Evolutionary conservation across 1,140 invertebrate genomes (phyloP), one percentile per base, ranked within the genome.

Genomic region (Tetramorium parvispinum): DNA sequence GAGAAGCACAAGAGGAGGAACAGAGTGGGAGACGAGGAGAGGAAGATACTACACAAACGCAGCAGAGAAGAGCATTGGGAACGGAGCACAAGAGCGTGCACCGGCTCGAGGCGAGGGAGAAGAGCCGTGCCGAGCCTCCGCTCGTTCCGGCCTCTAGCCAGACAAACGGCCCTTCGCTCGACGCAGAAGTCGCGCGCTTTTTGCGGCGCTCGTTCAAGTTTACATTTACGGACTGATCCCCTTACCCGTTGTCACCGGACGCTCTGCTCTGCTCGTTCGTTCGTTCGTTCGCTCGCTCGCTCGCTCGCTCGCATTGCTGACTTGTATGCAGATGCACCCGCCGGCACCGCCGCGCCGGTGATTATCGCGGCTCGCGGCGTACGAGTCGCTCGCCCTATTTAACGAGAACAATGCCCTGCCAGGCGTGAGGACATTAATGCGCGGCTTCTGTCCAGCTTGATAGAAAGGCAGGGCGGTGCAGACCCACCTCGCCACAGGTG

Each of bases 191-290:
- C 85, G 83, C 87, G 57, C 70, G 55, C 53, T 91, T 91, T 91
- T 91, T 91, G 86, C 85, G 13, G 43, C 40, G 77, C 77, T 83
- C 87, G 87, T 92, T 90, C 90, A 85, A 90, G 85, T 92, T 90
- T 92, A 92, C 92, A 90, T 92, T 91, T 92, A 91, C 88, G 92
- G 90, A 91, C 68, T 90, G 90, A 92, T 92, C 91, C 91, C 87
- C 90, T 92, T 91, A 91, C 68, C 75, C 91, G 90, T 90, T 90
- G 90, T 91, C 90, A 87, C 87, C 53, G 77, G 51, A 51, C 61
- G 55, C 63, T 81, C 55, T 61, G 63, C 53, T 57, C 59, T 46
- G 43, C 11, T 61, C 40, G 57, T 8, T 40, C 57, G 43, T 27
- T 70, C 59, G 7, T 16, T 70, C 66, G 27, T 3, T 57, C 73